These are phyloP conservation scores for Antennarius maculatus DNA, from an alignment of 2,797 vertebrate genomes.

Conservation along the genomic window DNA sequence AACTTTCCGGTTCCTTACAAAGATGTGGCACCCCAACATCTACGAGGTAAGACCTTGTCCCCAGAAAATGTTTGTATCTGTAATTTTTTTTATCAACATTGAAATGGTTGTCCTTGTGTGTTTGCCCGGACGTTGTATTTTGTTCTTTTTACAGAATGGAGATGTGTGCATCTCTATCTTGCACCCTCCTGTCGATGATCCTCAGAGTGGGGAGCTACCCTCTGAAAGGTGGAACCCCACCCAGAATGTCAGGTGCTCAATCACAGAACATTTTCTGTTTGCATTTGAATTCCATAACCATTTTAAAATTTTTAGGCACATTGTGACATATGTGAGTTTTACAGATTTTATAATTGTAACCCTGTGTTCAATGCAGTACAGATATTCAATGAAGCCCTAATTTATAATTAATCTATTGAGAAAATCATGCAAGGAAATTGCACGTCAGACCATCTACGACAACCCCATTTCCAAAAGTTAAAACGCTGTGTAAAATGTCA, in stretches of 20 bases:
- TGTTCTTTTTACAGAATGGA: conserved; percentile 85
- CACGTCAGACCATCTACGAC: no score
- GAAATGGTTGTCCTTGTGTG: not conserved
- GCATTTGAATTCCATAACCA: not conserved
- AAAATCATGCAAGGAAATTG: not conserved
- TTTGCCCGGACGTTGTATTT: not conserved
- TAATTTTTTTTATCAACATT: not conserved
- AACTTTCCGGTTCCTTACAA: conserved; percentile 98
- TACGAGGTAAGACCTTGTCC: conserved; percentile 88
- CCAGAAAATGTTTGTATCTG: not conserved
- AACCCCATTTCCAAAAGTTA: no score
- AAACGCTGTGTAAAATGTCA: no score
- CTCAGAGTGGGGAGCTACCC: conserved; percentile 96
- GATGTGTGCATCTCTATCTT: conserved; percentile 99
- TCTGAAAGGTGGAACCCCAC: conserved; percentile 99
- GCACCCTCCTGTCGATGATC: conserved; percentile 97
- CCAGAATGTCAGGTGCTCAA: conserved; percentile 92
- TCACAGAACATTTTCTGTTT: not conserved
- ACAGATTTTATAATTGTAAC: no score
- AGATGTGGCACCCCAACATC: conserved; percentile 99
- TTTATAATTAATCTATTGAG: not conserved
- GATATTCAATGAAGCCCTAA: not conserved
- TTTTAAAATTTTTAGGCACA: no score
- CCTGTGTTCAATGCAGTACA: no score
- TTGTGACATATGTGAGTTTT: no score